These are phyloP conservation scores for Pyrrhia umbra DNA, from an alignment of 2,888 invertebrate species.

Conservation along the genomic window DNA sequence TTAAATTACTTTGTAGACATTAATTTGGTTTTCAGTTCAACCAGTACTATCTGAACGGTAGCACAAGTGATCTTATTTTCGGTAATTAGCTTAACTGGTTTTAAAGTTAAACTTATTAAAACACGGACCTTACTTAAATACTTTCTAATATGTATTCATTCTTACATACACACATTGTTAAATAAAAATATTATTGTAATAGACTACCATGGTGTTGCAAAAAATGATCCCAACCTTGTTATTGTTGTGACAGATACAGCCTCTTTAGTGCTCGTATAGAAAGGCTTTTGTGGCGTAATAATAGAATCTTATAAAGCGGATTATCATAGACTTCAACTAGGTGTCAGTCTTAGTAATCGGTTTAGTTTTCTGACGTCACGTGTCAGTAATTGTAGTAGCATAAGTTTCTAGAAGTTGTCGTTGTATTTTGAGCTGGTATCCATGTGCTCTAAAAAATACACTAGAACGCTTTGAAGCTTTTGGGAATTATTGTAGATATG, in stretches of 20 bases:
- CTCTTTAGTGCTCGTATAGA: conserved; percentile 16
- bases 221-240: not conserved
- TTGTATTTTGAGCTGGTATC: too few relatives aligned
- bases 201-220: too few relatives aligned
- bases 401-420: not conserved
- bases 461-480: too few relatives aligned
- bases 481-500: too few relatives aligned
- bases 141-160: conserved; percentile 24
- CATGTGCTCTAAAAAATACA: too few relatives aligned
- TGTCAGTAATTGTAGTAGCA: not conserved
- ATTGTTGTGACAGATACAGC: conserved; percentile 15
- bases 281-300: conserved; percentile 31
- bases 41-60: not conserved
- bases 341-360: conserved; percentile 41
- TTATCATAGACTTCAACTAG: conserved; percentile 35
- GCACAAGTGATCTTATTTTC: not conserved
- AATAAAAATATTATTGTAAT: too few relatives aligned
- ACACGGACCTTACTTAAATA: conserved; percentile 1
- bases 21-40: conserved; percentile 20
- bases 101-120: not conserved
- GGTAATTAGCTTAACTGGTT: not conserved
- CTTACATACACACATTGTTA: too few relatives aligned
- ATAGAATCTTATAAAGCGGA: conserved; percentile 53
- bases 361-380: not conserved
- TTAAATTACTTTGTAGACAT: conserved; percentile 17